Percentiles rank a stretch among this genome's conserved stretches.
phyloP scores from a whole-genome alignment of 2,797 vertebrate species.

The Chaetodon trifasciatus region DNA sequence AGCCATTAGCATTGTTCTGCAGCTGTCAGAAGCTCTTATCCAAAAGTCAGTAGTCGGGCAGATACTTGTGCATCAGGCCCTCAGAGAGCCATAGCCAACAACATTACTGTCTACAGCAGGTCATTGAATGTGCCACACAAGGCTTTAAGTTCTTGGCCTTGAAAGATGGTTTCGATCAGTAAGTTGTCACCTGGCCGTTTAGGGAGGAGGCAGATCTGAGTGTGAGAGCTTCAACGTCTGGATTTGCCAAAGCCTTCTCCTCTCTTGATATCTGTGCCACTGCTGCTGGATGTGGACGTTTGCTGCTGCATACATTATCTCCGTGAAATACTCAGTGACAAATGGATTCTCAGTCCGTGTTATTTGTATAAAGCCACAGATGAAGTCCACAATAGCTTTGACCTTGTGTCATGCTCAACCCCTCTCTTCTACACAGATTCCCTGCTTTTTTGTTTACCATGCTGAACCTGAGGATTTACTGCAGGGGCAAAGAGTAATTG shows the following conservation, averaged over 20 bases:
- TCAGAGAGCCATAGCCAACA: conserved; percentile 69
- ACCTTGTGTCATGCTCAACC: conserved; percentile 74
- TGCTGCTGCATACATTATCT: conserved; percentile 61
- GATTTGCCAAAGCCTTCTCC: conserved; percentile 39
- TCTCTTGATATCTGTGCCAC: conserved; percentile 41
- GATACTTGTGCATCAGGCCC: conserved; percentile 64
- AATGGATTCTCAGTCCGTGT: conserved; percentile 77
- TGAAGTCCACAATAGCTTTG: conserved; percentile 78
- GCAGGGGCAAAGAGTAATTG: conserved; percentile 76
- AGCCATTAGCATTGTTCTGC: conserved; percentile 81
- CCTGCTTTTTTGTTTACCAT: conserved; percentile 66
- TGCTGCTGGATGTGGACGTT: conserved; percentile 44
- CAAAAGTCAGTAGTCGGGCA: conserved; percentile 69
- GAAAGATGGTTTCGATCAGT: conserved; percentile 79
- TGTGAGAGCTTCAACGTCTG: conserved; percentile 56
- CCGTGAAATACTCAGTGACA: conserved; percentile 78
- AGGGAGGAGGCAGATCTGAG: conserved; percentile 60
- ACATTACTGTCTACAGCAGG: conserved; percentile 78
- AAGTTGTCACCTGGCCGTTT: conserved; percentile 77
- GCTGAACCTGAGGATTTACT: conserved; percentile 71
- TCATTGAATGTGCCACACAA: conserved; percentile 77
- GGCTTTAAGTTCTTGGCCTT: conserved; percentile 77
- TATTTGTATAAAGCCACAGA: conserved; percentile 72
- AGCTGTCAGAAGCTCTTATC: conserved; percentile 81
- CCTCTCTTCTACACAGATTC: conserved; percentile 28